phyloP scores from a whole-genome alignment of 2,888 invertebrate species.

The Cephonodes hylas region DNA sequence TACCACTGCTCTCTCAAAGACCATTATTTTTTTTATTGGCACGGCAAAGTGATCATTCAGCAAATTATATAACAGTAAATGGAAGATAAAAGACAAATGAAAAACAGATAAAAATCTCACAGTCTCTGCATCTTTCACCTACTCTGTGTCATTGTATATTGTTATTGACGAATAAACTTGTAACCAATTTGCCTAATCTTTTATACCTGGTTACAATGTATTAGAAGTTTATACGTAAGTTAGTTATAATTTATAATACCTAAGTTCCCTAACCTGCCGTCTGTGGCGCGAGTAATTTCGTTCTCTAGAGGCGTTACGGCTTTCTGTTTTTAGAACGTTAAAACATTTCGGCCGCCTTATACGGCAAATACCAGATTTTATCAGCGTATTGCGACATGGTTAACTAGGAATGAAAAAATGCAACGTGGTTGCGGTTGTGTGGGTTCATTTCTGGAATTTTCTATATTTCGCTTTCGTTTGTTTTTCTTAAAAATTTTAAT shows the following conservation, averaged over 20 bases:
- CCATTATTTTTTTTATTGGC: too few relatives aligned
- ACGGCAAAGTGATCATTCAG: too few relatives aligned
- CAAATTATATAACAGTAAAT: too few relatives aligned
- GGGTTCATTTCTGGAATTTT: not conserved
- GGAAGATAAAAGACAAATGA: too few relatives aligned
- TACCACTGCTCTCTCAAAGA: too few relatives aligned
- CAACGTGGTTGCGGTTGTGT: not conserved
- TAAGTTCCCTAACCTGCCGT: conserved; percentile 3
- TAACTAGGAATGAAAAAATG: conserved; percentile 14
- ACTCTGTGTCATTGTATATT: conserved; percentile 11
- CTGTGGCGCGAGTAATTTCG: not conserved
- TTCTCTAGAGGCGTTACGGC: not conserved
- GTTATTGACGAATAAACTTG: conserved; percentile 18
- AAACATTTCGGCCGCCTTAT: conserved; percentile 11
- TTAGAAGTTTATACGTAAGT: conserved; percentile 10
- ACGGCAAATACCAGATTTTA: conserved; percentile 12
- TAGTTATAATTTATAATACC: conserved; percentile 9
- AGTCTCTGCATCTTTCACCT: not conserved
- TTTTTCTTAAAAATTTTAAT: not conserved
- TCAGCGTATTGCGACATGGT: conserved; percentile 9
- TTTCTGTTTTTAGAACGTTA: conserved; percentile 2
- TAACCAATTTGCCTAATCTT: conserved; percentile 18
- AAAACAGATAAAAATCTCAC: not conserved
- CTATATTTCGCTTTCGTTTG: not conserved
- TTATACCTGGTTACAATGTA: conserved; percentile 15